These are phyloP conservation scores for Cryptocephalus moraei DNA, from an alignment of 2,888 invertebrate species.

Conservation along the genomic window DNA sequence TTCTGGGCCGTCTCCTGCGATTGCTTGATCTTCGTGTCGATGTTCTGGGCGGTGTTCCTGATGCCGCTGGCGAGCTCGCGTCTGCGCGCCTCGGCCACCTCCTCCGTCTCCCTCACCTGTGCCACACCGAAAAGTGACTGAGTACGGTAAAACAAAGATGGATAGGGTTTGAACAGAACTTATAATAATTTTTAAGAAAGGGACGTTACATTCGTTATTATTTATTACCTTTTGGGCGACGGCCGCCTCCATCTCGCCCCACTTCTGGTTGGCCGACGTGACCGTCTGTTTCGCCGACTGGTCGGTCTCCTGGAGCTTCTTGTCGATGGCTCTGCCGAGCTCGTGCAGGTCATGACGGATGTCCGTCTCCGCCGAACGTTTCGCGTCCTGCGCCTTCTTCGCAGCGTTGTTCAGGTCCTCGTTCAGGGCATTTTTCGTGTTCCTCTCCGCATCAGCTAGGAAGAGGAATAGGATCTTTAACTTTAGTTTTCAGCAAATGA, in stretches of 20 bases:
- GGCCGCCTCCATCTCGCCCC: constrained; percentile 15
- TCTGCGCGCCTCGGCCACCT: constrained; percentile 39
- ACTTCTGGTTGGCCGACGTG: constrained; percentile 14
- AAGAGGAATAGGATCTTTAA: neutral
- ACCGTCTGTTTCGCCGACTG: constrained; percentile 8
- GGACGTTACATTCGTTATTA: too few species aligned
- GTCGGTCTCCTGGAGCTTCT: constrained; percentile 9
- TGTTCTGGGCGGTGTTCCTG: constrained; percentile 25
- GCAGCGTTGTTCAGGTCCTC: constrained; percentile 15
- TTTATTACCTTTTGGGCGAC: constrained; percentile 12
- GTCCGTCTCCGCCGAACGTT: constrained; percentile 4
- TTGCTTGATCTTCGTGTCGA: constrained; percentile 40
- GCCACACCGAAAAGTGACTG: too few species aligned
- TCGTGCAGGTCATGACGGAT: constrained; percentile 6
- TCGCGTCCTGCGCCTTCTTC: constrained; percentile 6
- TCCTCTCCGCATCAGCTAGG: constrained; percentile 12
- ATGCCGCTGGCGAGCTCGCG: constrained; percentile 37
- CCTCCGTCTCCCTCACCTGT: constrained; percentile 9
- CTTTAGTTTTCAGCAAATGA: too few species aligned
- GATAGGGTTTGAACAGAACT: too few species aligned
- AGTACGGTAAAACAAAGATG: too few species aligned
- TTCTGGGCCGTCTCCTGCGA: constrained; percentile 32
- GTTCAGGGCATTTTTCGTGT: constrained; percentile 15
- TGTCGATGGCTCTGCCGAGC: constrained; percentile 9
- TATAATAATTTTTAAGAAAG: too few species aligned